phyloP scores from a whole-genome alignment of 2,888 invertebrate species.

The Uropetala carovei region DNA sequence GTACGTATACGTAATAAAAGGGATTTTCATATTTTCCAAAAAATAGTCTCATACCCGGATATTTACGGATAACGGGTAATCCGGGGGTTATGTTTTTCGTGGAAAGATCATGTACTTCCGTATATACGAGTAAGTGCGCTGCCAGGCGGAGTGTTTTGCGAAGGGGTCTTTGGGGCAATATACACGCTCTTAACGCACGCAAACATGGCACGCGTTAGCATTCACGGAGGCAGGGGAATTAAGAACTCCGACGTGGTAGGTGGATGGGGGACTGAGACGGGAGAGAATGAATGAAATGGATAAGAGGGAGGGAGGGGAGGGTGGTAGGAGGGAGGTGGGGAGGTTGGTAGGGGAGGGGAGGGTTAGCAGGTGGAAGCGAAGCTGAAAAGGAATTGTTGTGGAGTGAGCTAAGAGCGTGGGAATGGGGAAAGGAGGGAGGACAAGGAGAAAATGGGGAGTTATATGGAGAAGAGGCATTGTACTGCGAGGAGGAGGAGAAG shows the following conservation, averaged over 20 bases:
- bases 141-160: background rate
- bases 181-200: constrained; percentile 18
- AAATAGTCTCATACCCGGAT: too few species aligned
- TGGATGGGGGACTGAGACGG: background rate
- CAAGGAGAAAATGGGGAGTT: background rate
- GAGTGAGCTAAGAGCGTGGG: too few species aligned
- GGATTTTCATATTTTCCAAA: too few species aligned
- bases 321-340: background rate
- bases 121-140: too few species aligned
- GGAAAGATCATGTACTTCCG: too few species aligned
- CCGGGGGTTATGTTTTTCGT: too few species aligned
- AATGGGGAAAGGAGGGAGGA: too few species aligned
- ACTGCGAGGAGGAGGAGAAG: background rate
- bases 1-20: too few species aligned
- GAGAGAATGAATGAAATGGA: background rate
- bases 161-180: background rate
- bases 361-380: background rate
- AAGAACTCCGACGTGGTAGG: background rate
- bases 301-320: background rate
- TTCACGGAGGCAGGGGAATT: background rate
- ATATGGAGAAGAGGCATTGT: background rate
- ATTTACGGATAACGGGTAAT: too few species aligned
- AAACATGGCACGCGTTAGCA: background rate
- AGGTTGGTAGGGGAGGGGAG: background rate
- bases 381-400: too few species aligned